Conservation (phyloP, 2,888 invertebrate genomes). For the Didymodactylos carnosus region DNA sequence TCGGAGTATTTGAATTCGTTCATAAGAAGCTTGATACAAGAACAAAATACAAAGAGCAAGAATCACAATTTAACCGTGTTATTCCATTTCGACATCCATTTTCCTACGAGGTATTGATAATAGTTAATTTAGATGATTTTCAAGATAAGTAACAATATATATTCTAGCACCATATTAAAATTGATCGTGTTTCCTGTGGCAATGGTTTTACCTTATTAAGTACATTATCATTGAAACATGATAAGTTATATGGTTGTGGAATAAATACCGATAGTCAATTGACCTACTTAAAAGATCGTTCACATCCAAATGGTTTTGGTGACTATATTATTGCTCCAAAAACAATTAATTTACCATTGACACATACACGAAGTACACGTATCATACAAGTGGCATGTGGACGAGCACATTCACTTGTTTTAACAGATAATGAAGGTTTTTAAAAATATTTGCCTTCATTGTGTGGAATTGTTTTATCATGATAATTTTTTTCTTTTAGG, state of each 20-base stretch:
- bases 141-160: too few species aligned
- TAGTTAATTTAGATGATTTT: too few species aligned
- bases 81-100: background rate
- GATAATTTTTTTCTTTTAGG: constrained; percentile 16
- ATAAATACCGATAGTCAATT: constrained; percentile 78
- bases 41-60: background rate
- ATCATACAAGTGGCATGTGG: constrained; percentile 49
- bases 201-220: constrained; percentile 69
- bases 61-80: background rate
- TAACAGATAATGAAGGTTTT: constrained; percentile 54
- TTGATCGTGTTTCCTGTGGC: constrained; percentile 47
- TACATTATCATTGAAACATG: constrained; percentile 36
- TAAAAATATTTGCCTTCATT: background rate
- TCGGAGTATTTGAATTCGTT: background rate
- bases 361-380: constrained; percentile 20
- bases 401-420: constrained; percentile 59
- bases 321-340: constrained; percentile 38
- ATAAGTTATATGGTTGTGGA: constrained; percentile 61
- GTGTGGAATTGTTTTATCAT: background rate
- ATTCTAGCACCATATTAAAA: background rate
- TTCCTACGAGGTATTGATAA: too few species aligned
- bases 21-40: background rate
- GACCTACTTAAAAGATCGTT: constrained; percentile 44
- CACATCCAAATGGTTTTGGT: constrained; percentile 1
- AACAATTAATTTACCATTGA: constrained; percentile 26